phyloP scores from a whole-genome alignment of 2,113 vertebrate genomes.

The Cichladusa arquata region DNA sequence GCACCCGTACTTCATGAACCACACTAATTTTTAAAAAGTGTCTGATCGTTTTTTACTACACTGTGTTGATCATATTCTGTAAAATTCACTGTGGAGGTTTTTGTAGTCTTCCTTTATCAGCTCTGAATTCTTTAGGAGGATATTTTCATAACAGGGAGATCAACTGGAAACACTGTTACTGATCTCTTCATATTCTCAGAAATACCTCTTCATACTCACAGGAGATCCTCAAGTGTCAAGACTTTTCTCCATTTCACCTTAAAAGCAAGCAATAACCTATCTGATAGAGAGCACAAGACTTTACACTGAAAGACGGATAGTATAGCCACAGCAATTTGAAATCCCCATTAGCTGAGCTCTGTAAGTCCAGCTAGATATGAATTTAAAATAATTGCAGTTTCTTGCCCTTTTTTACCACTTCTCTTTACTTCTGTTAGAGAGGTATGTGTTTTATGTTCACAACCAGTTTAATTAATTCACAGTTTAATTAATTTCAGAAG shows the following conservation, averaged over 20 bases:
- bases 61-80: neutral
- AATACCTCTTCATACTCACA: neutral
- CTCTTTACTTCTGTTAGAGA: neutral
- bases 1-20: neutral
- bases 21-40: neutral
- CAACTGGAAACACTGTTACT: neutral
- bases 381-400: neutral
- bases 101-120: neutral
- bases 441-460: neutral
- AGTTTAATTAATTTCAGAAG: neutral
- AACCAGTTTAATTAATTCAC: neutral
- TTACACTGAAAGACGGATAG: neutral
- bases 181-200: neutral
- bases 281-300: neutral
- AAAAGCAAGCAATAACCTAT: neutral
- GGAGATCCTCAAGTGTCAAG: neutral
- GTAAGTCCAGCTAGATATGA: neutral
- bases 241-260: neutral
- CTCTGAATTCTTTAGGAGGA: neutral
- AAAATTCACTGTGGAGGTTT: neutral
- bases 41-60: neutral
- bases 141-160: neutral
- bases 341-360: neutral
- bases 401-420: neutral
- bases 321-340: neutral